Evolutionary conservation across 1,140 invertebrate genomes (phyloP).

Genomic region (Drosophila nigromelanica): DNA sequence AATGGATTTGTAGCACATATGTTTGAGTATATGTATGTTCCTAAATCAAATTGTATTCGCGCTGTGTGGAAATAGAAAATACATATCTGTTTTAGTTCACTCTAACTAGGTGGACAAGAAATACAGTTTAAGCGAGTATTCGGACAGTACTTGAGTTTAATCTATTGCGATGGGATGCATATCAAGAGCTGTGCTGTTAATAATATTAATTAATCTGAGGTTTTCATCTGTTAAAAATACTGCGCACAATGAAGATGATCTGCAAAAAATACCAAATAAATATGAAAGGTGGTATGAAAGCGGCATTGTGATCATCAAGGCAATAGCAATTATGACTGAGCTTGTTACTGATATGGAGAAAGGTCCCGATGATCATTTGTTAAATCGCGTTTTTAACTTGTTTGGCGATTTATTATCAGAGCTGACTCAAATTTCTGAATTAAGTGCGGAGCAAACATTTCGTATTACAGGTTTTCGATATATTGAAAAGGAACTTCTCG

Average conservation of each 20-base stretch:
- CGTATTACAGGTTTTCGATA: neutral
- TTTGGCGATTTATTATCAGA: constrained; percentile 19
- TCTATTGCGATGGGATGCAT: constrained; percentile 38
- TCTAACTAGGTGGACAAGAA: constrained; percentile 8
- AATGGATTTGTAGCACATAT: neutral
- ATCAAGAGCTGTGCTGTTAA: constrained; percentile 20
- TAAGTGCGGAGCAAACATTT: constrained; percentile 9
- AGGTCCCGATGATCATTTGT: neutral
- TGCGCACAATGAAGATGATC: neutral
- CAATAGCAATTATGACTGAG: constrained; percentile 9
- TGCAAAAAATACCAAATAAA: neutral
- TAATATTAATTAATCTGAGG: constrained; percentile 20
- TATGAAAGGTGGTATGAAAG: neutral
- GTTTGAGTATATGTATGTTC: neutral
- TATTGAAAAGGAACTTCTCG: neutral
- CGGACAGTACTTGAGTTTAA: constrained; percentile 38
- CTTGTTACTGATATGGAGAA: constrained; percentile 2
- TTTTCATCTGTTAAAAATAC: constrained; percentile 19
- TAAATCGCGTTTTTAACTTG: constrained; percentile 10
- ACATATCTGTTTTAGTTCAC: constrained; percentile 10
- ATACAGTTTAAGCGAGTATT: constrained; percentile 12
- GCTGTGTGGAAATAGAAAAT: neutral
- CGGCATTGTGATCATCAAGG: constrained; percentile 13
- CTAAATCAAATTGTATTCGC: neutral
- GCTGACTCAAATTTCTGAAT: neutral